Evolutionary conservation across 2,888 invertebrate genomes (phyloP).

Genomic region (Cacoxenus indagator): DNA sequence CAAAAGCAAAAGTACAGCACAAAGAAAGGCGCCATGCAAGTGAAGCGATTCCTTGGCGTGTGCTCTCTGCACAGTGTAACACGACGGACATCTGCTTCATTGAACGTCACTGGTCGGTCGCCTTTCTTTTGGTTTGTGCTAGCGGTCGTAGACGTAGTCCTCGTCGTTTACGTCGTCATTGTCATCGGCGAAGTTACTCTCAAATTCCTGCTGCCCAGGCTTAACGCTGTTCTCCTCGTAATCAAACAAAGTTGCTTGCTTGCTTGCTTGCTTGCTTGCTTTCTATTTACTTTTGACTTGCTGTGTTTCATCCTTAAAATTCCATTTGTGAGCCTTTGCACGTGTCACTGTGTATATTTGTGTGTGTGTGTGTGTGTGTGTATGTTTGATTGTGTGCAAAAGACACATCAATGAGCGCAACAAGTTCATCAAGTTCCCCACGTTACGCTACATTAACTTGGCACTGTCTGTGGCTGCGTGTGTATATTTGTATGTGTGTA

Average conservation of each 20-base stretch:
- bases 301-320: not conserved
- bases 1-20: no score
- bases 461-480: not conserved
- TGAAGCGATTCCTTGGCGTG: no score
- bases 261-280: not conserved
- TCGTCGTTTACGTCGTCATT: no score
- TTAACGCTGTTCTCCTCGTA: not conserved
- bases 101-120: no score
- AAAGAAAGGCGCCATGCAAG: no score
- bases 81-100: no score
- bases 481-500: not conserved
- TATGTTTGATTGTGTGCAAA: constrained; percentile 12
- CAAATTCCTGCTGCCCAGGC: not conserved
- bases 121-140: no score
- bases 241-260: not conserved
- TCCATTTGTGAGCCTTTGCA: not conserved
- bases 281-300: constrained; percentile 7
- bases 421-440: constrained; percentile 18
- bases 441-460: no score
- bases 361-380: not conserved
- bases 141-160: no score
- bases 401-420: constrained; percentile 28
- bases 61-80: no score
- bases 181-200: no score
- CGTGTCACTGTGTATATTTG: not conserved